Conservation (phyloP, 1,140 invertebrate species). For the Drosophila suzukii region DNA sequence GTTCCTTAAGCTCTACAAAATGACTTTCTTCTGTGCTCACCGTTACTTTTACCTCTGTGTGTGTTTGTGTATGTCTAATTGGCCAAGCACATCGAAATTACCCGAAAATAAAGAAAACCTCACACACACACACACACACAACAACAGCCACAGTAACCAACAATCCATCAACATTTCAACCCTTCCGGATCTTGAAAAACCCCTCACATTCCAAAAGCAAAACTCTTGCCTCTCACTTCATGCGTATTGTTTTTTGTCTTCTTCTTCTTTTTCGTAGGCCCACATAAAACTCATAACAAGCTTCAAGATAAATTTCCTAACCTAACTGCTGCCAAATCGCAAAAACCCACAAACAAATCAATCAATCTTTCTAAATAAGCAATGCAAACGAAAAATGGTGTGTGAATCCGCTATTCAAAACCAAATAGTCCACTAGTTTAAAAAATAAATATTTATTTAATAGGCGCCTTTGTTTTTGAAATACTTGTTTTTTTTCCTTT, state of each 20-base stretch:
- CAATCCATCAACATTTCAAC: slow-evolving; percentile 30
- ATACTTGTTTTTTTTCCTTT: background rate
- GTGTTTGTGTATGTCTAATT: slow-evolving; percentile 71
- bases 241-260: slow-evolving; percentile 51
- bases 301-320: slow-evolving; percentile 60
- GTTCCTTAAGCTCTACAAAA: slow-evolving; percentile 50
- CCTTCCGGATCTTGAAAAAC: slow-evolving; percentile 17
- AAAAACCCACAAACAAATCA: slow-evolving; percentile 9
- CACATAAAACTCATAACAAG: slow-evolving; percentile 55
- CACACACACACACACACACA: slow-evolving; percentile 16
- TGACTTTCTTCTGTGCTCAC: slow-evolving; percentile 43
- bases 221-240: slow-evolving; percentile 49
- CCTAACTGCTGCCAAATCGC: slow-evolving; percentile 53
- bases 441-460: slow-evolving; percentile 19
- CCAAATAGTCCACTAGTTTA: slow-evolving; percentile 30
- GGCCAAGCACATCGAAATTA: slow-evolving; percentile 60
- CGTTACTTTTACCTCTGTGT: slow-evolving; percentile 53
- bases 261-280: slow-evolving; percentile 65
- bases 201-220: slow-evolving; percentile 18
- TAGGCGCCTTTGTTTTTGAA: slow-evolving; percentile 20
- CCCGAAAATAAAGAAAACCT: slow-evolving; percentile 12
- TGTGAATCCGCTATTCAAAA: slow-evolving; percentile 68
- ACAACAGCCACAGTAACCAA: slow-evolving; percentile 25
- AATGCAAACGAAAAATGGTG: slow-evolving; percentile 66
- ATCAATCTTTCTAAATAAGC: slow-evolving; percentile 36